These are phyloP conservation scores for Nomia melanderi DNA, from an alignment of 1,140 invertebrate genomes.

Conservation along the genomic window DNA sequence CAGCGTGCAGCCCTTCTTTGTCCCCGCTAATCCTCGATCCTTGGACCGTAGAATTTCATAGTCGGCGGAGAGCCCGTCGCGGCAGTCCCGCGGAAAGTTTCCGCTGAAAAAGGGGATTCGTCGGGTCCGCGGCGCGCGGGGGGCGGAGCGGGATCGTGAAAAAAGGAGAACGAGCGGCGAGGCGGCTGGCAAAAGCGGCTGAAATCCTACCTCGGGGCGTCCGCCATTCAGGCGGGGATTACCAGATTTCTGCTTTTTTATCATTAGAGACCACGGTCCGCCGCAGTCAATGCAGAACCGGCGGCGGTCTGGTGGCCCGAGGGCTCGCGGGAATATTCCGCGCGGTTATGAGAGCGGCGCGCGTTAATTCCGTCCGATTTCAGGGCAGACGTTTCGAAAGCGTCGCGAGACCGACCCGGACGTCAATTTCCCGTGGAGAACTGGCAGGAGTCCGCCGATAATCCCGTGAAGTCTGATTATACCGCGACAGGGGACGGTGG, in stretches of 20 bases:
- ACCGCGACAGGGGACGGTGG: not conserved
- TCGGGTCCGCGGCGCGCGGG: too few species aligned
- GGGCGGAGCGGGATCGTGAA: not conserved
- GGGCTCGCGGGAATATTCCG: not conserved
- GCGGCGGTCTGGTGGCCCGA: too few species aligned
- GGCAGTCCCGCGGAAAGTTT: constrained; percentile 5
- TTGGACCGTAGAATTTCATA: not conserved
- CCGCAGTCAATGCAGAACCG: too few species aligned
- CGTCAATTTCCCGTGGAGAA: not conserved
- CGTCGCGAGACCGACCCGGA: too few species aligned
- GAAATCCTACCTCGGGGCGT: not conserved
- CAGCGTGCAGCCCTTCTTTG: not conserved
- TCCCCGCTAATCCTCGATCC: constrained; percentile 43
- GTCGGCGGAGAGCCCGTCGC: not conserved
- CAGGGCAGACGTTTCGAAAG: too few species aligned
- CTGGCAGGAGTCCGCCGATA: not conserved
- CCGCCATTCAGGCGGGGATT: constrained; percentile 16
- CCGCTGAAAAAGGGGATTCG: constrained; percentile 26
- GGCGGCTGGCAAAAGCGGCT: not conserved
- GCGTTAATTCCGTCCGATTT: not conserved
- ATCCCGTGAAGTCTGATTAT: constrained; percentile 6
- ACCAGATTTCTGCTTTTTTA: constrained; percentile 21
- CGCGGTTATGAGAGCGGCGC: not conserved
- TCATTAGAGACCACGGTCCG: not conserved
- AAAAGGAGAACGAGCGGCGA: not conserved